These are phyloP conservation scores for Muraenolepis orangiensis DNA, from an alignment of 2,797 vertebrate genomes.

Conservation along the genomic window DNA sequence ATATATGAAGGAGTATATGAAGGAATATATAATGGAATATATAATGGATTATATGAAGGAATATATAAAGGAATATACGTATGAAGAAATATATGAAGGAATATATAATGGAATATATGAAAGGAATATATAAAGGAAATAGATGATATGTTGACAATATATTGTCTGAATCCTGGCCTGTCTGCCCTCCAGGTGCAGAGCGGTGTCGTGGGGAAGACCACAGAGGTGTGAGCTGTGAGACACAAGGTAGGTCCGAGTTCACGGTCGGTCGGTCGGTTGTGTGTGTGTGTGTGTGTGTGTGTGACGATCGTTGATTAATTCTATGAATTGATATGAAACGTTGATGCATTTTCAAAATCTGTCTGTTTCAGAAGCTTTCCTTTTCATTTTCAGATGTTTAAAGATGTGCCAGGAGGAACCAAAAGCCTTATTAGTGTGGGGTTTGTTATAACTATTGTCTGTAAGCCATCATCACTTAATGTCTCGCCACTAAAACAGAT, in stretches of 20 bases:
- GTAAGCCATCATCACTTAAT: slow-evolving; percentile 39
- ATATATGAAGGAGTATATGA: too few relatives aligned
- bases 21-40: too few relatives aligned
- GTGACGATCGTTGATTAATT: neutral
- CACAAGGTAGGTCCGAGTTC: slow-evolving; percentile 26
- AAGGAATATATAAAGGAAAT: too few relatives aligned
- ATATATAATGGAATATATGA: too few relatives aligned
- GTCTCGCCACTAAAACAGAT: slow-evolving; percentile 35
- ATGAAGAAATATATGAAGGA: too few relatives aligned
- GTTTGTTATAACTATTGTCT: slow-evolving; percentile 14
- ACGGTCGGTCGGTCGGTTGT: too few relatives aligned
- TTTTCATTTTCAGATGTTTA: slow-evolving; percentile 35
- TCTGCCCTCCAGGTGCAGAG: slow-evolving; percentile 48
- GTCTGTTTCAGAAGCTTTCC: neutral
- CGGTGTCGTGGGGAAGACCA: slow-evolving; percentile 60
- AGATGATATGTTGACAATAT: too few relatives aligned
- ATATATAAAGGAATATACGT: too few relatives aligned
- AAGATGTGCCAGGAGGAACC: neutral
- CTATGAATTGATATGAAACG: neutral
- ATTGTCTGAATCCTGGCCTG: too few relatives aligned
- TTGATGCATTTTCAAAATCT: neutral
- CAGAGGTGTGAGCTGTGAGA: slow-evolving; percentile 67
- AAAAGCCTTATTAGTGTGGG: neutral
- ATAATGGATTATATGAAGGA: too few relatives aligned
- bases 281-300: neutral